phyloP scores from a whole-genome alignment of 2,797 vertebrate species.

The Bothrops alternatus region DNA sequence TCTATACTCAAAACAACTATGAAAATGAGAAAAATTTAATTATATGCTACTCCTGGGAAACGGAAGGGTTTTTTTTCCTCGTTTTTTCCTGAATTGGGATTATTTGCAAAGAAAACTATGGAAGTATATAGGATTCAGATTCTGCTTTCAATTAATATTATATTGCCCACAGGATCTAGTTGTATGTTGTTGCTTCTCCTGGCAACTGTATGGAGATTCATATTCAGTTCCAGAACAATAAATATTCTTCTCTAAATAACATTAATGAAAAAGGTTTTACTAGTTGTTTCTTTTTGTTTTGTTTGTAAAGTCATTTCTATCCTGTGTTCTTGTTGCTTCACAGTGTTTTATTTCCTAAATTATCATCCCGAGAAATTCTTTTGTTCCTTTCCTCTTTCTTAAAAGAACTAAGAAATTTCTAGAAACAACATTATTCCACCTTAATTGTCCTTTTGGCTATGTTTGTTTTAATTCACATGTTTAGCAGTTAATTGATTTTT shows the following conservation, averaged over 20 bases:
- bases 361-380: background rate
- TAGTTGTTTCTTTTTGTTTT: background rate
- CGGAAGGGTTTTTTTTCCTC: background rate
- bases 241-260: background rate
- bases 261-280: background rate
- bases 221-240: background rate
- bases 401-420: background rate
- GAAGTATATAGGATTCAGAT: background rate
- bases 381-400: background rate
- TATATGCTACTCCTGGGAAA: background rate
- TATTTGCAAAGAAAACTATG: background rate
- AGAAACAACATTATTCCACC: background rate
- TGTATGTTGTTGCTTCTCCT: background rate
- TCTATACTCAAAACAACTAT: background rate
- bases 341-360: background rate
- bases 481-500: background rate
- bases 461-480: background rate
- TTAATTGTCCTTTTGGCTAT: too few species aligned
- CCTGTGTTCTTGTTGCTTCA: background rate
- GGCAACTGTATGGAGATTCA: background rate
- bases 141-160: constrained; percentile 3
- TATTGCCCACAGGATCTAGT: background rate
- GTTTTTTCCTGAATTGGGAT: background rate
- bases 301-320: background rate
- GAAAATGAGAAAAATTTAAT: background rate